Base-by-base conservation (phyloP, 2,888 invertebrate genomes). In the Cloeon dipterum region DNA sequence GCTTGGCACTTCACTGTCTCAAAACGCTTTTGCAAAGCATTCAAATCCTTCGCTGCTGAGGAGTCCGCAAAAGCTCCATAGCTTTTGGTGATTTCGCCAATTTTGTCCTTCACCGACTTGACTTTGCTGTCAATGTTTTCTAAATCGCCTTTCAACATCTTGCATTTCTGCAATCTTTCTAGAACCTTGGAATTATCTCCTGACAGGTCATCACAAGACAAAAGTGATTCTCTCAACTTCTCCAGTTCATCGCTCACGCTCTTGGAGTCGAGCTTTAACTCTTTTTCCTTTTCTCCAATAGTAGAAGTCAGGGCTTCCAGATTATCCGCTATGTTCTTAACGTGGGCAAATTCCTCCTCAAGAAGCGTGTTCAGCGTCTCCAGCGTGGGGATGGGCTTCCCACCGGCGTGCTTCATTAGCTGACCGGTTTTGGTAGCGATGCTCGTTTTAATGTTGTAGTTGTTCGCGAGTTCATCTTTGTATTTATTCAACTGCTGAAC, bases 181-280 rank as follows among this genome's bases (percentile, higher is more conserved):
- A 86, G 63, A 39, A 91, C 76, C 50, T 82, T 81, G 2, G 68
- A 65, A 48, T 86, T 85, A 45, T 82, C 79, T 0, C 91, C 89
- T 3, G 81, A 78, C 57, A 85, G 67, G 49, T 86, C 86, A 51
- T 88, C 88, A 50, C 85, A 86, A 54, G 79, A 78, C 29, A 82
- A 75, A n/a, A 86, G 69, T 29, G 74, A 71, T 50, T 86, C 85
- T 14, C 85, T 69, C 16, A 83, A 62, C 51, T 68, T 70, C 13
- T 73, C 70, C 1, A 86, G 65, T 41, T 62, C 63, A 41, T 76
- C 78, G 4, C 73, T 70, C 1, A 72, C 63, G 4, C 59, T 59
- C 56, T 82, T 85, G 14, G 83, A 70, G 18, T 70, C 70, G 34
- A 68, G 66, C 43, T 75, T 70, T 5, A 86, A 62, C 38, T 65